Evolutionary conservation across 2,888 invertebrate genomes (phyloP).

Genomic region (Colletes collaris): DNA sequence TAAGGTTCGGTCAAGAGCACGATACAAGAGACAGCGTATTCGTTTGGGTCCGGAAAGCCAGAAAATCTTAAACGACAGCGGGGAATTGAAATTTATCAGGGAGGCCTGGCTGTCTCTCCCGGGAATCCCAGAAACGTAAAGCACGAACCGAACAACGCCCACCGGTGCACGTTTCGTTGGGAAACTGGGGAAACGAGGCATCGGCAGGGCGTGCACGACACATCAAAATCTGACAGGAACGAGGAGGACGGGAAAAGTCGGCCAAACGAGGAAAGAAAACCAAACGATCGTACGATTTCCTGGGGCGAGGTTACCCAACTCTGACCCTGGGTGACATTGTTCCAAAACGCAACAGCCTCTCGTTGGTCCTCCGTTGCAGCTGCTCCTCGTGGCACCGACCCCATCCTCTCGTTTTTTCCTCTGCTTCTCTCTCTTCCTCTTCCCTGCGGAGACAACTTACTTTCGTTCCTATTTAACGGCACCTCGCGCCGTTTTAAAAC

Average conservation of each 20-base stretch:
- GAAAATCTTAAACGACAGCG: conserved; percentile 39
- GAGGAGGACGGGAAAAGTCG: conserved; percentile 24
- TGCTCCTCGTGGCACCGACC: conserved; percentile 43
- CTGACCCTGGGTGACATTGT: conserved; percentile 62
- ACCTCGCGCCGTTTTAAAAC: not conserved
- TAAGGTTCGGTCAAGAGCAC: not conserved
- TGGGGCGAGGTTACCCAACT: conserved; percentile 60
- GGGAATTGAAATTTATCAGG: conserved; percentile 49
- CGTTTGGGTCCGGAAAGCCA: not conserved
- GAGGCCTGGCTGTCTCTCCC: conserved; percentile 22
- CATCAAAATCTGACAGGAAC: conserved; percentile 37
- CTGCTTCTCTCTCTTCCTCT: not conserved
- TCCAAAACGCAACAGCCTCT: conserved; percentile 64
- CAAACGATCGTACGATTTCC: conserved; percentile 67
- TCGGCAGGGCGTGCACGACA: conserved; percentile 47
- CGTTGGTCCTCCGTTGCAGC: conserved; percentile 58
- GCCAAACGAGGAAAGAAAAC: conserved; percentile 35
- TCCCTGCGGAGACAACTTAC: not conserved
- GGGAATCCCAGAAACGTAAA: conserved; percentile 50
- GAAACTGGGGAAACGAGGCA: conserved; percentile 50
- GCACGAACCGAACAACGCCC: conserved; percentile 42
- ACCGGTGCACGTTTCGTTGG: conserved; percentile 60
- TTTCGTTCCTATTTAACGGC: no score
- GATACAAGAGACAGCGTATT: not conserved
- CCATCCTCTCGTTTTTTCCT: conserved; percentile 36